Evolutionary conservation across 2,797 vertebrate species (phyloP), one percentile per base, ranked within the genome.

Genomic region (Tolypeutes matacus): DNA sequence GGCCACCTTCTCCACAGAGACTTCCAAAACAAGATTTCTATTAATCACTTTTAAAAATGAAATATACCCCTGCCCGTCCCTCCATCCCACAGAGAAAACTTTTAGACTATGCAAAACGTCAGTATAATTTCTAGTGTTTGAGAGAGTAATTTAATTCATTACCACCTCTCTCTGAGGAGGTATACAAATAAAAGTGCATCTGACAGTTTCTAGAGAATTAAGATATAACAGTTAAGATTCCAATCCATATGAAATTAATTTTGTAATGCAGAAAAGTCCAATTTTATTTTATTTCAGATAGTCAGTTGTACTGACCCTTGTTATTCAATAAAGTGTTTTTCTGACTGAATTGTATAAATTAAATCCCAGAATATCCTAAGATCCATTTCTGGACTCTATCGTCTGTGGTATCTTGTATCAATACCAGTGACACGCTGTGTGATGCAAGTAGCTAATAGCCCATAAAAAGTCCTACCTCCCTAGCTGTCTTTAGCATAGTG

Each of bases 181-280:
- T 58, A 78, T 72, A 51, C 60, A 93, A 72, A 62, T 49, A 49
- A 75, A 87, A 69, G 6, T 70, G 7, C 31, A 31, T 25, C 39
- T 42, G 46, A 46, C 25, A 89, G 25, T 53, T 83, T 91, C 42
- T 83, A 29, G 58, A 64, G 88, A n/a, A n/a, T 90, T 82, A 95
- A 91, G 8, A 72, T 42, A 11, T 31, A 80, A 85, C 14, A 76
- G 18, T 56, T 56, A 56, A 56, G 18, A 21, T 56, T 56, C 20
- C 20, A 56, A 69, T 88, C 25, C 21, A 81, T 1, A 77, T 56
- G 65, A 67, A 93, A 67, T 70, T 82, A 73, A 89, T 36, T 73
- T 78, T 86, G 13, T 36, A 82, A 86, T 8, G 36, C 39, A 82
- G 12, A 77, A 1, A 36, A 36, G 18, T 53, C 39, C 89, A 80